These are phyloP conservation scores for Cheumatopsyche charites DNA, from an alignment of 1,140 invertebrate species.

Conservation along the genomic window DNA sequence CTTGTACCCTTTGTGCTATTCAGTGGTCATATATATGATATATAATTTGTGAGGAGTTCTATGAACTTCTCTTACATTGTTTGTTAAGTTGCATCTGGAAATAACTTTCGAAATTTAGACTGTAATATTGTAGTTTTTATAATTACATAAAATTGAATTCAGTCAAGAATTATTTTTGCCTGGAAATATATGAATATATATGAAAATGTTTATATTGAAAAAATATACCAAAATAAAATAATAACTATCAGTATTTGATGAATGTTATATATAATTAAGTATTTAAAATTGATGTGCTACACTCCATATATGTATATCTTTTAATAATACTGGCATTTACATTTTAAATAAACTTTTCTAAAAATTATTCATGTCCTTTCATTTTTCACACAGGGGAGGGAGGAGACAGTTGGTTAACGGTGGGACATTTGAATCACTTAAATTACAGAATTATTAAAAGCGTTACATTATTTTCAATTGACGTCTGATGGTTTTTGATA, in stretches of 20 bases:
- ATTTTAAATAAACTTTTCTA: constrained; percentile 19
- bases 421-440: no score
- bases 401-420: no score
- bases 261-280: constrained; percentile 30
- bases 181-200: neutral
- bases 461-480: no score
- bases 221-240: constrained; percentile 1
- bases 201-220: neutral
- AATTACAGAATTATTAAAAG: no score
- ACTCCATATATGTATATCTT: constrained; percentile 21
- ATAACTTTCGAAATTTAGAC: neutral
- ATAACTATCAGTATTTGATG: constrained; percentile 28
- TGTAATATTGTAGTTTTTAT: neutral
- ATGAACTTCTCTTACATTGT: constrained; percentile 23
- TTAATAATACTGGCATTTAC: constrained; percentile 32
- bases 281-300: constrained; percentile 27
- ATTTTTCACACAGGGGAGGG: no score
- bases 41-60: constrained; percentile 9
- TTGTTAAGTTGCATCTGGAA: neutral
- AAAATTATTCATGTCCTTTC: neutral
- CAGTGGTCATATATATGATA: no score
- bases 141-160: neutral
- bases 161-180: constrained; percentile 9
- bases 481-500: no score
- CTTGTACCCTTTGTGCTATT: no score